A percentile compares a stretch with the other conserved stretches of the same genome.
These are phyloP conservation scores for Podarcis cretensis DNA, from an alignment of 2,113 vertebrate species.

Conservation along the genomic window DNA sequence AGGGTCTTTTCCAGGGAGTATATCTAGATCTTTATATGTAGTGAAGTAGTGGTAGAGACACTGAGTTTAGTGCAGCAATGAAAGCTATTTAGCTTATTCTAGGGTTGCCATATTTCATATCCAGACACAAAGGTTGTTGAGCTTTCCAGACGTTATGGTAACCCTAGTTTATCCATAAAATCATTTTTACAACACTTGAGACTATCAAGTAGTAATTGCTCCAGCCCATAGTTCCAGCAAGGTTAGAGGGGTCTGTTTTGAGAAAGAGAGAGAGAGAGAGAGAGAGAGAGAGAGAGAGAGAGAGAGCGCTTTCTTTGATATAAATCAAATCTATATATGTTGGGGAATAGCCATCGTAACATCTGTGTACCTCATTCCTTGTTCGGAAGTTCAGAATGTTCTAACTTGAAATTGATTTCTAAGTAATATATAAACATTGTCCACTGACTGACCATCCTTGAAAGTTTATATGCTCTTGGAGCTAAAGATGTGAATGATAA, in stretches of 20 bases:
- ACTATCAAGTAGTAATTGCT: constrained; percentile 13
- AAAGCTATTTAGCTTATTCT: not conserved
- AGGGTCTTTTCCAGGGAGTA: too few relatives aligned
- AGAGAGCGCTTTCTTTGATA: not conserved
- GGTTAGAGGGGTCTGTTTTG: constrained; percentile 12
- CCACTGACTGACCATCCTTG: constrained; percentile 48
- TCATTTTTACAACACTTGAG: not conserved
- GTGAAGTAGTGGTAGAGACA: not conserved
- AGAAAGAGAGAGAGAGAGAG: constrained; percentile 9
- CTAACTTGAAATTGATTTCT: constrained; percentile 41
- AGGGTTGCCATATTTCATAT: too few relatives aligned
- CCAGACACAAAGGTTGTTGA: too few relatives aligned
- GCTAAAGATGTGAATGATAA: constrained; percentile 59
- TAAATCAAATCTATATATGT: not conserved
- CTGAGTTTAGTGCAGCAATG: not conserved
- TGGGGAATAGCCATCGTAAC: not conserved
- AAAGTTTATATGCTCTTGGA: constrained; percentile 48
- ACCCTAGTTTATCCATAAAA: too few relatives aligned
- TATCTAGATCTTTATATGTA: not conserved
- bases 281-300: not conserved
- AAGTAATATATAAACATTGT: constrained; percentile 16
- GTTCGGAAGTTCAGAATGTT: constrained; percentile 42
- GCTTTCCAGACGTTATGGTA: too few relatives aligned
- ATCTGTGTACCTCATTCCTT: constrained; percentile 26
- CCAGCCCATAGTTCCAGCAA: not conserved